phyloP scores from a whole-genome alignment of 2,113 vertebrate genomes.

The Galbula dea region DNA sequence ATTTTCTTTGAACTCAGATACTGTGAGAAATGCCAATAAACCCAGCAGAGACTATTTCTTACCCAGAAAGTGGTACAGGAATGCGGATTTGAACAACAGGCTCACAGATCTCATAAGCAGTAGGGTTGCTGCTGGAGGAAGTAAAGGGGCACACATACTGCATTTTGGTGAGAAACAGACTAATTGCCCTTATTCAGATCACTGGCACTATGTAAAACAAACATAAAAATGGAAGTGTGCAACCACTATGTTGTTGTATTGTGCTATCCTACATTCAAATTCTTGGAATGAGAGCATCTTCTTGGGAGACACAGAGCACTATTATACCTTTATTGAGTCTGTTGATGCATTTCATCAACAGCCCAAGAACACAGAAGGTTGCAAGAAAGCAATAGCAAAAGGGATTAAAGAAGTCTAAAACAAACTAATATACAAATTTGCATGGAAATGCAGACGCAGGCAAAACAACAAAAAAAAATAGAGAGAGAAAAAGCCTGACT shows the following conservation, averaged over 20 bases:
- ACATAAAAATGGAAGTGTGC: background rate
- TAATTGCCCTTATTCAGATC: slow-evolving; percentile 48
- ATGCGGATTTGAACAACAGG: slow-evolving; percentile 44
- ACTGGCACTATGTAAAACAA: slow-evolving; percentile 38
- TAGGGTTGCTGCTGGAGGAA: slow-evolving; percentile 19
- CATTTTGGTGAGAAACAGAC: slow-evolving; percentile 40
- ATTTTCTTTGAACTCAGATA: slow-evolving; percentile 78
- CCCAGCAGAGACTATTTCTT: slow-evolving; percentile 69
- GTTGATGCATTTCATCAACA: background rate
- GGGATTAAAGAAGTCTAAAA: background rate
- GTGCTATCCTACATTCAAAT: background rate
- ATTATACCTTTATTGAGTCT: background rate
- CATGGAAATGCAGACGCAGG: background rate
- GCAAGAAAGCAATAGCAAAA: background rate
- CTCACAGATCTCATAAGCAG: slow-evolving; percentile 29
- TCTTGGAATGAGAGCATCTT: background rate
- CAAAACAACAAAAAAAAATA: background rate
- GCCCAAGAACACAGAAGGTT: background rate
- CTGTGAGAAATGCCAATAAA: slow-evolving; percentile 78
- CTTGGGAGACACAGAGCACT: background rate
- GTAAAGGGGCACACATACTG: slow-evolving; percentile 6
- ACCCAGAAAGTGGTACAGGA: slow-evolving; percentile 51
- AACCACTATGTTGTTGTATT: background rate
- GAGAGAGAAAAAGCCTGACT: background rate
- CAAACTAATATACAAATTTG: background rate